Evolutionary conservation across 2,113 vertebrate species (phyloP), one percentile per base, ranked within the genome.

Genomic region (Formicarius rufipectus): DNA sequence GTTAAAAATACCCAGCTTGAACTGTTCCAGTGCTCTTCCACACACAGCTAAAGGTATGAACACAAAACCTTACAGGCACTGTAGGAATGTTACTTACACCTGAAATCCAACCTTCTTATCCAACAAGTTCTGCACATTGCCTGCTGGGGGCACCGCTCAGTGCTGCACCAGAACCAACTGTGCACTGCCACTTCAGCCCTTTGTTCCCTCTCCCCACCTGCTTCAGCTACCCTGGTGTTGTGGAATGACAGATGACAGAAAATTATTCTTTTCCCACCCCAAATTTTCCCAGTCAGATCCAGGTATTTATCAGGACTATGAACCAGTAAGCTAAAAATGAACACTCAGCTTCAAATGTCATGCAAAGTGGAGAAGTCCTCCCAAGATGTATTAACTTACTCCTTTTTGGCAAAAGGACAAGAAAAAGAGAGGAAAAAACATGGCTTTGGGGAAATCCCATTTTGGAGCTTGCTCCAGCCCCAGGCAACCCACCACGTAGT

Each of bases 401-500:
- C 37, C 9, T 69, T 69, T 53, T 9, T 7, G 30, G 21, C 33
- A 74, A 66, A 71, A 56, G 20, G 21, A 17, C n/a, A 91, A 66
- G 21, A 56, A 62, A 63, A 11, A 14, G 28, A 47, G 10, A 67
- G 23, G 20, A 22, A 58, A 28, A 40, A 24, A 14, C 0, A 2
- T 2, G 30, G 22, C 25, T 72, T 68, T n/a, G 18, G 22, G 35
- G 49, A 76, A 76, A 71, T 4, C 8, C 30, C 45, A 19, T 14
- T 77, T 40, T 42, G 28, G 35, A 64, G 10, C 12, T 12, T 72
- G n/a, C 18, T 63, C 17, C 47, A 55, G 31, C 23, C 49, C 14
- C 63, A 39, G 22, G 10, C 18, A 17, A 52, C 98, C 98, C 60
- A 99, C 99, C 99, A 98, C 99, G 97, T 93, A 99, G 96, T 0